These are phyloP conservation scores for Drosophila stalkeri DNA, from an alignment of 2,888 invertebrate species.

Conservation along the genomic window DNA sequence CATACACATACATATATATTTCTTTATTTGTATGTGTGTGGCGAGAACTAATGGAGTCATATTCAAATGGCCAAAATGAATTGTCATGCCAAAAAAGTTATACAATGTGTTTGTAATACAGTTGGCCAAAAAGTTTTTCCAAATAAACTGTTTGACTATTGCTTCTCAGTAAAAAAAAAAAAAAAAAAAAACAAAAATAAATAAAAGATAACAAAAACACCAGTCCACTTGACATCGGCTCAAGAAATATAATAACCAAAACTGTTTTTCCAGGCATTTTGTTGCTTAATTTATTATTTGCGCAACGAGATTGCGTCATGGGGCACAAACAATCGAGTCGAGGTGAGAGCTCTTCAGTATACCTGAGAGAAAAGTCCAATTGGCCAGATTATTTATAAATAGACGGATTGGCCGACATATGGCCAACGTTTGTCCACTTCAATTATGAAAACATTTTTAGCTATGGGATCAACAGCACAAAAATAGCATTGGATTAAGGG, in stretches of 20 bases:
- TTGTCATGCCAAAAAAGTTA: constrained; percentile 72
- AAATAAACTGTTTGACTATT: constrained; percentile 39
- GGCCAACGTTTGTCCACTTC: constrained; percentile 28
- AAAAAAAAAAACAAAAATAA: not conserved
- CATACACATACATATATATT: not conserved
- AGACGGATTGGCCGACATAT: constrained; percentile 55
- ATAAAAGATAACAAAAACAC: not conserved
- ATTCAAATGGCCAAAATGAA: constrained; percentile 60
- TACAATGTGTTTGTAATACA: constrained; percentile 43
- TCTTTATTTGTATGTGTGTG: not conserved
- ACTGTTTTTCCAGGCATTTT: constrained; percentile 70
- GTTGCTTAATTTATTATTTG: constrained; percentile 70
- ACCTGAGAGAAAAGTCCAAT: constrained; percentile 30
- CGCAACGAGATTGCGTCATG: constrained; percentile 70
- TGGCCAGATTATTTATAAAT: constrained; percentile 62
- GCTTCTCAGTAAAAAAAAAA: constrained; percentile 21
- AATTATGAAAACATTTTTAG: constrained; percentile 19
- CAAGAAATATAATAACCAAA: constrained; percentile 26
- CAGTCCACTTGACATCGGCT: constrained; percentile 46
- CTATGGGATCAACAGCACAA: constrained; percentile 9
- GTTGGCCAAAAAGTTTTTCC: constrained; percentile 47
- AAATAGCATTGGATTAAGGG: not conserved
- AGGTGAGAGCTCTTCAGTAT: constrained; percentile 40
- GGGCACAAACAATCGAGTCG: constrained; percentile 35
- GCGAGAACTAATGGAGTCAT: constrained; percentile 49